Percentiles rank a stretch among this genome's conserved stretches.
These are phyloP conservation scores for Ips typographus DNA, from an alignment of 1,140 invertebrate genomes.

Conservation along the genomic window DNA sequence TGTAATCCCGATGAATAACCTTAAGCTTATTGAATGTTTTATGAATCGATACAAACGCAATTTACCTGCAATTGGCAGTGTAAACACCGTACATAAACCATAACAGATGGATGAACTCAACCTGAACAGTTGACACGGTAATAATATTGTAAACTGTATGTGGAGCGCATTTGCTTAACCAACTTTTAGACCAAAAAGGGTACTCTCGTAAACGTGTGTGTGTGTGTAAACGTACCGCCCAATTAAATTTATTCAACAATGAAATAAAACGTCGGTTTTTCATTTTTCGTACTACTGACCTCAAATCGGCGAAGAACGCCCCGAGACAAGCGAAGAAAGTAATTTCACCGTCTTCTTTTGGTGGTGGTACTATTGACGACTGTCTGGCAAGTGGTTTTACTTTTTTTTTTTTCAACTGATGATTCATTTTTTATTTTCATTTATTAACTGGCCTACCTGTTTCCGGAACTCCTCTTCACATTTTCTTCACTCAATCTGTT, in stretches of 20 bases:
- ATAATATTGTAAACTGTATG: too few relatives aligned
- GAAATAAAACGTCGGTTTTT: slow-evolving; percentile 14
- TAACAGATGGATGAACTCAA: too few relatives aligned
- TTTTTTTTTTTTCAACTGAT: slow-evolving; percentile 9
- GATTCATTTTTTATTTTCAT: slow-evolving; percentile 4
- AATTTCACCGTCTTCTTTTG: slow-evolving; percentile 4
- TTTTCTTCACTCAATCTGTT: not conserved
- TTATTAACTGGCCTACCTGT: not conserved
- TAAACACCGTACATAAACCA: too few relatives aligned
- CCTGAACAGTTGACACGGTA: too few relatives aligned
- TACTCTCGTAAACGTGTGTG: too few relatives aligned
- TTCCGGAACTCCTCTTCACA: not conserved
- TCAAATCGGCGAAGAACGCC: slow-evolving; percentile 4
- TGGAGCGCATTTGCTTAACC: too few relatives aligned
- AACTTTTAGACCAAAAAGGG: too few relatives aligned
- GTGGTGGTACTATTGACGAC: not conserved
- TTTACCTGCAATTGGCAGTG: too few relatives aligned
- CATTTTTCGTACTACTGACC: slow-evolving; percentile 17
- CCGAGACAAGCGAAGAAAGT: slow-evolving; percentile 8
- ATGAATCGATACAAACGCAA: too few relatives aligned
- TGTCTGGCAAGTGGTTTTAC: slow-evolving; percentile 12
- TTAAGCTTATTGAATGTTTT: too few relatives aligned
- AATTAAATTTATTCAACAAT: slow-evolving; percentile 4
- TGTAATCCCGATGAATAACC: too few relatives aligned
- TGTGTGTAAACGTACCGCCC: not conserved